Percentiles rank a stretch among this genome's conserved stretches.
These are phyloP conservation scores for Ctenoplectra terminalis DNA, from an alignment of 1,140 invertebrate genomes.

Conservation along the genomic window DNA sequence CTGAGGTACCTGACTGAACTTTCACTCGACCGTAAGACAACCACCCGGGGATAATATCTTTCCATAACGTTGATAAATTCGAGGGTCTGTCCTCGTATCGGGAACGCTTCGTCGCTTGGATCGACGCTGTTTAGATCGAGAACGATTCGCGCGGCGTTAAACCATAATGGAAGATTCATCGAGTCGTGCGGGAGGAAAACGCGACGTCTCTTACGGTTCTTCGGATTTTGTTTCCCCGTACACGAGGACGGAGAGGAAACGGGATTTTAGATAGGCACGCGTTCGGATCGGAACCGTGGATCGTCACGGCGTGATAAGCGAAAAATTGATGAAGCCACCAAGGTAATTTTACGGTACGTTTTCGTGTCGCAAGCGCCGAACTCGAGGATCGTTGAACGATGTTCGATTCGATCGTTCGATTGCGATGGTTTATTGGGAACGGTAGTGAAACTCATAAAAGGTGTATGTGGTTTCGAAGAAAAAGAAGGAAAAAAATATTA, in stretches of 20 bases:
- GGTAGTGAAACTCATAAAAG: not conserved
- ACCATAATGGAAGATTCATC: not conserved
- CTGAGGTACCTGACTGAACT: constrained; percentile 44
- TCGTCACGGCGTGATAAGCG: constrained; percentile 15
- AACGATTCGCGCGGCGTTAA: not conserved
- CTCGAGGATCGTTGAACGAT: not conserved
- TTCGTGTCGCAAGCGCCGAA: not conserved
- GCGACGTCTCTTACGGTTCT: not conserved
- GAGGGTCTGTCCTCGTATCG: not conserved
- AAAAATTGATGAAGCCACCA: not conserved
- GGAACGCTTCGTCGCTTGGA: not conserved
- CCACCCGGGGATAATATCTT: not conserved
- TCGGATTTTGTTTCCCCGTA: not conserved
- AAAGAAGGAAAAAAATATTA: too few relatives aligned
- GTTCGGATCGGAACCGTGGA: not conserved
- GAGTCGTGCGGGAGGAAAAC: constrained; percentile 6
- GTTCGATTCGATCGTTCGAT: not conserved
- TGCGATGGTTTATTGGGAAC: not conserved
- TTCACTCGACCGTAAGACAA: constrained; percentile 49
- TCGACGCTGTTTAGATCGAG: not conserved
- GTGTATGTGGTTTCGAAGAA: too few relatives aligned
- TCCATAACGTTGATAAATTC: constrained; percentile 35
- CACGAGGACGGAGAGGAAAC: not conserved
- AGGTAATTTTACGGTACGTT: constrained; percentile 12
- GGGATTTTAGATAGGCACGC: not conserved